Percentiles rank a stretch among this genome's conserved stretches.
These are phyloP conservation scores for Phycodurus eques DNA, from an alignment of 2,113 vertebrate species.

Conservation along the genomic window DNA sequence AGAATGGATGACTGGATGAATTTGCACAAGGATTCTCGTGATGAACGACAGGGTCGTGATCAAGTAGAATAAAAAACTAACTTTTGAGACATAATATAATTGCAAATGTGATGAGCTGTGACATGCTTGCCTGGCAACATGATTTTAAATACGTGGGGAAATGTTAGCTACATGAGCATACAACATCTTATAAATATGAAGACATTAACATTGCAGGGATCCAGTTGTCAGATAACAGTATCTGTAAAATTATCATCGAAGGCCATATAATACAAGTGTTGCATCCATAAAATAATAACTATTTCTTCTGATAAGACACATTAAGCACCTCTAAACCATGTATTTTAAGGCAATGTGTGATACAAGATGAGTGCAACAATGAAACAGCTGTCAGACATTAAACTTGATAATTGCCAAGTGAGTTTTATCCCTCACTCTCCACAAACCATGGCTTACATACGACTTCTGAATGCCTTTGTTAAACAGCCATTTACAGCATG, in stretches of 20 bases:
- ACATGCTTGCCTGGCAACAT: constrained; percentile 70
- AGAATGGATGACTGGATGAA: no score
- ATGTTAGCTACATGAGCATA: background rate
- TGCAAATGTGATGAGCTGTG: constrained; percentile 63
- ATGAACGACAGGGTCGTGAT: constrained; percentile 19
- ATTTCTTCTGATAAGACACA: background rate
- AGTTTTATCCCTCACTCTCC: constrained; percentile 9
- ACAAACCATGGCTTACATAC: constrained; percentile 31
- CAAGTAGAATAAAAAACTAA: constrained; percentile 6
- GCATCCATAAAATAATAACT: background rate
- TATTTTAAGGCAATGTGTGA: constrained; percentile 13
- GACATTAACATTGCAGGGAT: background rate
- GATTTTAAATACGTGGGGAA: background rate
- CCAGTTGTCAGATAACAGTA: background rate
- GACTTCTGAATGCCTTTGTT: constrained; percentile 75
- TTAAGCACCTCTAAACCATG: background rate
- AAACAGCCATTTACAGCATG: constrained; percentile 57
- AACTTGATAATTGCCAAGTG: constrained; percentile 39
- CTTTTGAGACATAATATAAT: background rate
- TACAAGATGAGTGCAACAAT: constrained; percentile 3
- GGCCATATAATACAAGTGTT: background rate
- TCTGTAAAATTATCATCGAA: background rate
- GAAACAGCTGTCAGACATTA: constrained; percentile 30
- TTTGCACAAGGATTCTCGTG: constrained; percentile 9
- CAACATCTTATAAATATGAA: background rate